Evolutionary conservation across 2,113 vertebrate genomes (phyloP), one percentile per base, ranked within the genome.

Genomic region (Uria lomvia): DNA sequence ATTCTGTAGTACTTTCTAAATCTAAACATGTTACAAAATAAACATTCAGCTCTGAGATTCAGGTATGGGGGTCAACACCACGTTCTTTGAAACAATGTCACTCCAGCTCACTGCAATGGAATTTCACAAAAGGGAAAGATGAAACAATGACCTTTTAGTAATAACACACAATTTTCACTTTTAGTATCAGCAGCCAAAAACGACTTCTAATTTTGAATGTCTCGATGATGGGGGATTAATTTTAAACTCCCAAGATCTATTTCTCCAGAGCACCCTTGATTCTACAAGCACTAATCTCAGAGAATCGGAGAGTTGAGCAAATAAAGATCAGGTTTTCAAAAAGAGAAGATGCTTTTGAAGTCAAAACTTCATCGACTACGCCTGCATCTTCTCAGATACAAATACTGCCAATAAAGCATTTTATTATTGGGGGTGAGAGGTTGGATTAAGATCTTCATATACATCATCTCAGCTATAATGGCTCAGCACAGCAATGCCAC

Each of bases 161-260:
- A 70, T 26, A 78, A 91, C 1, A 3, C 12, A 29, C 5, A 65
- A 29, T 55, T 63, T 70, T 53, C 11, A 67, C 34, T 89, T 91
- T 80, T 23, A 91, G 3, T 34, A 89, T 23, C 34, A 56, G 24
- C 40, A 85, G 68, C 16, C 47, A 94, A 84, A 90, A 67, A 22
- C 1, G 0, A 45, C 40, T 80, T 66, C 27, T 67, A 23, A 47
- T 75, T 90, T 71, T 63, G 3, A 79, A n/a, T 23, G 23, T 43
- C 50, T 86, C 12, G 0, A 22, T 36, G 11, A 53, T 2, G 0
- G 1, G 34, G 9, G 6, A 83, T 68, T 52, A 36, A 73, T 56
- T 66, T 86, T 78, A 65, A 72, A 72, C 21, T 84, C 26, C 11
- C 27, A 23, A 52, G 7, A 56, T 56, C 29, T 68, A 3, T 32